phyloP scores from a whole-genome alignment of 2,797 vertebrate species.

The Oreortyx pictus region DNA sequence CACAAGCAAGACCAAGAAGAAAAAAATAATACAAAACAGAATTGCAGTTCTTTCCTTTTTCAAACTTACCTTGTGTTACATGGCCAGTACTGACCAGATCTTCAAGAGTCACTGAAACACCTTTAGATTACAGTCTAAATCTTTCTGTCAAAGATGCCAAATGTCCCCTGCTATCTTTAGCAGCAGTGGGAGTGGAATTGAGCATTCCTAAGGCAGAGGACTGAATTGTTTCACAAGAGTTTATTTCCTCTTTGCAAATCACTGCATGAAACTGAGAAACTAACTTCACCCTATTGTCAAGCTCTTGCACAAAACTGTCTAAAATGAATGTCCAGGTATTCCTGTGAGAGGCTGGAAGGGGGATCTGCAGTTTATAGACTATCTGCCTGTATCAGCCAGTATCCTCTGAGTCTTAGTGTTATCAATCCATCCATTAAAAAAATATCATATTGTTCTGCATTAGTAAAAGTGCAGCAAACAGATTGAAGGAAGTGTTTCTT shows the following conservation, averaged over 20 bases:
- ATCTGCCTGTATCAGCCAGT: background rate
- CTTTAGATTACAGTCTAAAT: background rate
- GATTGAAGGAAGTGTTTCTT: background rate
- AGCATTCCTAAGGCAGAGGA: background rate
- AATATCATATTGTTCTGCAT: background rate
- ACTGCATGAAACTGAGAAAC: conserved; percentile 37
- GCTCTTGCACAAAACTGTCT: background rate
- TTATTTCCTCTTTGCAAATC: conserved; percentile 17
- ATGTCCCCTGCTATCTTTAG: background rate
- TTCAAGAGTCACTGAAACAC: background rate
- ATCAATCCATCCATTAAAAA: background rate
- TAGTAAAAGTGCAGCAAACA: background rate
- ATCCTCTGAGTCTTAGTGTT: background rate
- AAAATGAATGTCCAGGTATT: background rate
- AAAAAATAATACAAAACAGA: background rate
- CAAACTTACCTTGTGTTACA: background rate
- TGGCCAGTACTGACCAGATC: background rate
- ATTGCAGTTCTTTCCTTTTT: background rate
- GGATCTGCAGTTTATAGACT: background rate
- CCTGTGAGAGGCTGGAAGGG: conserved; percentile 29
- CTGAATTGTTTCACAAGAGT: background rate
- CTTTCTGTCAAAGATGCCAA: background rate
- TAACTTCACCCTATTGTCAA: conserved; percentile 6
- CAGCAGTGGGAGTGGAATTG: background rate
- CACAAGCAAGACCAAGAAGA: background rate